These are phyloP conservation scores for Uloborus diversus DNA, from an alignment of 1,140 invertebrate species.

Conservation along the genomic window DNA sequence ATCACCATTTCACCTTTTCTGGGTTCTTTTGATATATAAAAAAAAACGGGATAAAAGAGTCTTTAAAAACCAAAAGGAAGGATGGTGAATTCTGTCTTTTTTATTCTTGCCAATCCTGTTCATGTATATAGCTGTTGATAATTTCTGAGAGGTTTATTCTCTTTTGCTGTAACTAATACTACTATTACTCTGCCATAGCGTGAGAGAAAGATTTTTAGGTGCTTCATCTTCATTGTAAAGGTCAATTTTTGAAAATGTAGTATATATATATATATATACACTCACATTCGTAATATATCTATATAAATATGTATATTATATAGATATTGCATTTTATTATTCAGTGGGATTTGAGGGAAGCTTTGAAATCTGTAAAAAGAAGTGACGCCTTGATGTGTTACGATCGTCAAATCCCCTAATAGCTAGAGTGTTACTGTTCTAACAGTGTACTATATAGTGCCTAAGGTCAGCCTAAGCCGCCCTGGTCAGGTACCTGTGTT, in stretches of 20 bases:
- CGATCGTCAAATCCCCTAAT: slow-evolving; percentile 28
- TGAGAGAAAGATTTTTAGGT: slow-evolving; percentile 56
- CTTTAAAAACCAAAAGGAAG: slow-evolving; percentile 43
- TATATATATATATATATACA: slow-evolving; percentile 44
- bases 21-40: slow-evolving; percentile 27
- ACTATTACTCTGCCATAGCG: slow-evolving; percentile 53
- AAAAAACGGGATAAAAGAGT: slow-evolving; percentile 1
- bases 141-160: slow-evolving; percentile 56
- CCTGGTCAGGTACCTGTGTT: too few species aligned
- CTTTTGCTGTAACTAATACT: slow-evolving; percentile 55
- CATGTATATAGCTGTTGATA: slow-evolving; percentile 57
- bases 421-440: slow-evolving; percentile 23
- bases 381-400: neutral
- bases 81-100: slow-evolving; percentile 56
- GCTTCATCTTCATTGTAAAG: slow-evolving; percentile 55
- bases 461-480: slow-evolving; percentile 40
- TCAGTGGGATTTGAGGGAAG: slow-evolving; percentile 33
- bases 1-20: slow-evolving; percentile 57
- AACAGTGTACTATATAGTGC: slow-evolving; percentile 24
- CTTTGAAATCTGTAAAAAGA: slow-evolving; percentile 37
- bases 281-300: slow-evolving; percentile 40
- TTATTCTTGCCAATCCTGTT: slow-evolving; percentile 55
- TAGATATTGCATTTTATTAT: slow-evolving; percentile 37
- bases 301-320: slow-evolving; percentile 51
- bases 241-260: slow-evolving; percentile 47